phyloP scores from a whole-genome alignment of 2,113 vertebrate genomes.

The Psittacara wagleri region DNA sequence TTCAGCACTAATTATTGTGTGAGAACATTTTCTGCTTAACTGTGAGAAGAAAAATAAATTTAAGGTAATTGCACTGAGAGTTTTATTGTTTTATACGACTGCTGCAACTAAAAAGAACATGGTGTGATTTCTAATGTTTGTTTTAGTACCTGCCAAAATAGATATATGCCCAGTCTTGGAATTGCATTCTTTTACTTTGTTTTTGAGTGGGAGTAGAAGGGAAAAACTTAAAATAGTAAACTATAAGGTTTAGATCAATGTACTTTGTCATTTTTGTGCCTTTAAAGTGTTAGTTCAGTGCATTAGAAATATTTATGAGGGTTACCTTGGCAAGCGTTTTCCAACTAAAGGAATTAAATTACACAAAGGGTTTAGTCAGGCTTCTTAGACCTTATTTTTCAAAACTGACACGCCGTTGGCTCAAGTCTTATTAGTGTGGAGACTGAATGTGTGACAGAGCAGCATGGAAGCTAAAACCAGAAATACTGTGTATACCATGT shows the following conservation, averaged over 20 bases:
- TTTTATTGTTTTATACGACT: constrained; percentile 68
- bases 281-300: constrained; percentile 46
- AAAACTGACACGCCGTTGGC: constrained; percentile 15
- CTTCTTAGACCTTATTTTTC: constrained; percentile 48
- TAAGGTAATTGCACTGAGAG: constrained; percentile 63
- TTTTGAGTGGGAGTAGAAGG: constrained; percentile 14
- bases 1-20: constrained; percentile 58
- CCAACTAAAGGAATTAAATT: constrained; percentile 53
- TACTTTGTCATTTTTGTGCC: background rate
- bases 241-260: constrained; percentile 28
- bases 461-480: background rate
- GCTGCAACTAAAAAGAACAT: constrained; percentile 59
- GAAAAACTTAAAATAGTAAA: constrained; percentile 37
- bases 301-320: constrained; percentile 53
- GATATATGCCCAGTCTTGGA: constrained; percentile 14
- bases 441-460: background rate
- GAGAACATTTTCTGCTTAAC: constrained; percentile 65
- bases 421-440: background rate
- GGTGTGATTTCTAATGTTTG: constrained; percentile 59
- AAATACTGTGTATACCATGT: background rate
- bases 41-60: constrained; percentile 73
- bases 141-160: constrained; percentile 54
- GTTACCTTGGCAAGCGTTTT: constrained; percentile 44
- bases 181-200: constrained; percentile 13
- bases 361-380: constrained; percentile 38